Base-by-base conservation (phyloP, 2,888 invertebrate genomes). In the Seira ritae region DNA sequence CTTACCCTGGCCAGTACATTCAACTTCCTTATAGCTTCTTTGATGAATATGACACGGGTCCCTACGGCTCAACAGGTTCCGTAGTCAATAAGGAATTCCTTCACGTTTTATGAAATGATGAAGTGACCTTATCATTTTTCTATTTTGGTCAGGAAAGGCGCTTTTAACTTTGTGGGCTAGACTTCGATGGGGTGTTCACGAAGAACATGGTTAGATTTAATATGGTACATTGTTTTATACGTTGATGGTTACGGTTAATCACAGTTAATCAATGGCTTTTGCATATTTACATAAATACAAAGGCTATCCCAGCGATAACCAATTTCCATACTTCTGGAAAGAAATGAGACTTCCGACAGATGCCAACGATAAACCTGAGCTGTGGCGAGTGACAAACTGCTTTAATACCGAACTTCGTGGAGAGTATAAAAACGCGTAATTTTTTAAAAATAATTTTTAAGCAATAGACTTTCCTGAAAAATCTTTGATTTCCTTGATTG, bases 141-240 rank as follows among this genome's bases (percentile, higher is more conserved):
- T 24, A 42, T 17, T 20, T 24, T 78, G 22, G 74, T 62, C 67
- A 87, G 85, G 73, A 42, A 87, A 85, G 72, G 86, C 86, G 0
- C 62, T 88, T 23, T 17, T 86, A 3, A 80, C 72, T 17, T 68
- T 86, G 24, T 88, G 88, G 88, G 88, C 86, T 46, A 71, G 86
- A 2, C 83, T 60, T 42, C 80, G 88, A 19, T 88, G 80, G 81
- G 88, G 88, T 0, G 76, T 87, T 1, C 84, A 84, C 76, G 86
- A 86, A 69, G 88, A 88, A 55, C 85, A 87, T 73, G 82, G 82
- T 42, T 19, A 6, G 4, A 65, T n/a, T n/a, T n/a, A n/a, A n/a
- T n/a, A 31, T 31, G 8, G 31, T 4, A 31, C 2, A 31, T n/a
- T 31, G 31, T 31, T 31, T 31, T 31, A 8, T 31, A n/a, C n/a